Percentiles rank a stretch among this genome's conserved stretches.
phyloP scores from a whole-genome alignment of 2,797 vertebrate genomes.

The Gastrophryne carolinensis region DNA sequence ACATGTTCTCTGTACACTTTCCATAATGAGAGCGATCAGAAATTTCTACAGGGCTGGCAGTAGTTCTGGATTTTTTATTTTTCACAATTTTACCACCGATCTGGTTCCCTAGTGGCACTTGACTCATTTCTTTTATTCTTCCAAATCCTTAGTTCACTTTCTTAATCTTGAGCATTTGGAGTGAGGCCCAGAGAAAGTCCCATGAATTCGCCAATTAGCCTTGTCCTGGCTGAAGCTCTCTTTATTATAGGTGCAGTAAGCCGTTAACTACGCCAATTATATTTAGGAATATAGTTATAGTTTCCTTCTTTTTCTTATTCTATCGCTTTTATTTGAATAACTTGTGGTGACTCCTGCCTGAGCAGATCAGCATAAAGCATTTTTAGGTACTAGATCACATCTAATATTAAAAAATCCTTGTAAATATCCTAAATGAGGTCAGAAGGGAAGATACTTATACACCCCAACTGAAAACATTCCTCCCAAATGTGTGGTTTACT shows the following conservation, averaged over 20 bases:
- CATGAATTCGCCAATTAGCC: conserved; percentile 44
- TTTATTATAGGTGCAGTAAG: conserved; percentile 14
- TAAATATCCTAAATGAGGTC: too few species aligned
- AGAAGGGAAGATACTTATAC: too few species aligned
- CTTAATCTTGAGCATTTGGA: conserved; percentile 44
- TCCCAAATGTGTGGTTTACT: too few species aligned
- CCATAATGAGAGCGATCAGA: conserved; percentile 19
- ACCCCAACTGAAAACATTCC: too few species aligned
- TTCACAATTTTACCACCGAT: conserved; percentile 38
- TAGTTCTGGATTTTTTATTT: conserved; percentile 25
- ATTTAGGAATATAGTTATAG: not conserved
- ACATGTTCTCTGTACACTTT: conserved; percentile 13
- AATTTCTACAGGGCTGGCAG: conserved; percentile 26
- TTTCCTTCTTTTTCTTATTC: too few species aligned
- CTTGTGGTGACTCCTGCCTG: too few species aligned
- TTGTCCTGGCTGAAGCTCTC: conserved; percentile 17
- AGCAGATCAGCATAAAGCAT: too few species aligned
- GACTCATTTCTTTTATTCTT: conserved; percentile 48
- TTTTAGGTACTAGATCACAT: too few species aligned
- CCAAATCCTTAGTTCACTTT: conserved; percentile 43
- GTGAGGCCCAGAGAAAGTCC: conserved; percentile 32
- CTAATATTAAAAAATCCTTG: too few species aligned
- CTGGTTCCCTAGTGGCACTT: conserved; percentile 45
- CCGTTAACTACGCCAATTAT: not conserved
- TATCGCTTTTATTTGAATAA: not conserved